A percentile compares a stretch with the other conserved stretches of the same genome.
Evolutionary conservation across 2,888 invertebrate genomes (phyloP).

Genomic region (Metalampra italica): DNA sequence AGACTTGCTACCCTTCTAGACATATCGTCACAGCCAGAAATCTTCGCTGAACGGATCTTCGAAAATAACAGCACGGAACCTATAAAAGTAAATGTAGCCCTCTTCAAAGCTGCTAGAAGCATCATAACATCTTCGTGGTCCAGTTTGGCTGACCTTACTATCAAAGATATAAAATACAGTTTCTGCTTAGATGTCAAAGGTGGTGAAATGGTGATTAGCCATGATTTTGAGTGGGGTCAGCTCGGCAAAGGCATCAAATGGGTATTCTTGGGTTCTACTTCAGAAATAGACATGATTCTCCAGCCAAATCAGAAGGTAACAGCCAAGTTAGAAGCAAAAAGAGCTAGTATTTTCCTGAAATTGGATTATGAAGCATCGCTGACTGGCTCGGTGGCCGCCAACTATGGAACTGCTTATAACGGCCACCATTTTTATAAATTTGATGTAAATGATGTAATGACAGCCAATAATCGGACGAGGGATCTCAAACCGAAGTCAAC

Average conservation of each 20-base stretch:
- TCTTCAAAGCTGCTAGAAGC: not conserved
- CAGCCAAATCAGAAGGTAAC: constrained; percentile 13
- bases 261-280: not conserved
- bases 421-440: constrained; percentile 20
- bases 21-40: not conserved
- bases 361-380: constrained; percentile 17
- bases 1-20: constrained; percentile 20
- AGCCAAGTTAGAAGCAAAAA: constrained; percentile 9
- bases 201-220: not conserved
- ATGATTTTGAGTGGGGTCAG: not conserved
- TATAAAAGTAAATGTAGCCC: constrained; percentile 1
- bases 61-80: constrained; percentile 20
- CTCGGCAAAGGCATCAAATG: not conserved
- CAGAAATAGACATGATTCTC: not conserved
- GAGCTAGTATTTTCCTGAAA: constrained; percentile 6
- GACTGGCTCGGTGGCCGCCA: constrained; percentile 13
- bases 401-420: constrained; percentile 12
- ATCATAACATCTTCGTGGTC: not conserved
- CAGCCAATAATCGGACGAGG: not conserved
- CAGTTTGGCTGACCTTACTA: not conserved
- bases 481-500: not conserved
- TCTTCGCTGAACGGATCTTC: not conserved
- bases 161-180: not conserved
- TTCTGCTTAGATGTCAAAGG: not conserved
- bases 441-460: constrained; percentile 12